These are phyloP conservation scores for Manis javanica DNA, from an alignment of 2,797 vertebrate genomes.

Conservation along the genomic window DNA sequence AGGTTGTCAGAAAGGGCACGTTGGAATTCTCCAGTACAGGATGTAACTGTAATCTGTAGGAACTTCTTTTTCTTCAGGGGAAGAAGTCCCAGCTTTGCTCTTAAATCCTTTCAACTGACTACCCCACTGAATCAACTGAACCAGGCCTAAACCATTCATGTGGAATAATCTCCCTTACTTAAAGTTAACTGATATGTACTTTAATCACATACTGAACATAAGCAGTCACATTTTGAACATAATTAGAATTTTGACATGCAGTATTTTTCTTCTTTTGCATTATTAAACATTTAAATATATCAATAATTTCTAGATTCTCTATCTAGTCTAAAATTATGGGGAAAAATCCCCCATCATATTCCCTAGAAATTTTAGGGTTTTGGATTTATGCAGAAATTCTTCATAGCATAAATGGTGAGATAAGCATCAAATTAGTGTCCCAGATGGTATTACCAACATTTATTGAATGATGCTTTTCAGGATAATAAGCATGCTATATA, in stretches of 20 bases:
- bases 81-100: not conserved
- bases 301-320: not conserved
- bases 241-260: not conserved
- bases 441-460: not conserved
- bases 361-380: not conserved
- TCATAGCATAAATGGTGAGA: not conserved
- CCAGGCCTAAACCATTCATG: not conserved
- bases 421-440: not conserved
- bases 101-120: not conserved
- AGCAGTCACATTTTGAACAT: not conserved
- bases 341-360: not conserved
- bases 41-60: not conserved
- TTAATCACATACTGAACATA: not conserved
- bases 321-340: not conserved
- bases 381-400: not conserved
- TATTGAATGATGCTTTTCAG: not conserved
- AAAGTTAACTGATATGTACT: not conserved
- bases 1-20: not conserved
- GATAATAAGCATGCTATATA: not conserved
- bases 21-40: not conserved
- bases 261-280: not conserved
- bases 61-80: not conserved
- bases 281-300: not conserved
- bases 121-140: no score
- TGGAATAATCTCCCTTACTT: not conserved